Conservation (phyloP, 2,797 vertebrate species). For the Pantherophis alleghaniensis region DNA sequence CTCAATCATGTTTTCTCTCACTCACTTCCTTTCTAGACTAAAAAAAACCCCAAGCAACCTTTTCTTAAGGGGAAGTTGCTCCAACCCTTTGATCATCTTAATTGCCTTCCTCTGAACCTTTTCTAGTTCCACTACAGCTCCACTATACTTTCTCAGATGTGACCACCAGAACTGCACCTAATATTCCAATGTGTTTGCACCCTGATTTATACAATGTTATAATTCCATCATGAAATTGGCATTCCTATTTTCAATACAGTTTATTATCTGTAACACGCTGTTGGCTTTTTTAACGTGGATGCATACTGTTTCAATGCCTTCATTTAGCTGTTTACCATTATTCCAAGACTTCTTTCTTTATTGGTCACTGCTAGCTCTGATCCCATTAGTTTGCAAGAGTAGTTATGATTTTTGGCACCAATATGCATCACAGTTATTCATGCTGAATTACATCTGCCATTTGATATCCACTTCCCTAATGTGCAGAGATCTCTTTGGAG, state of each 20-base stretch:
- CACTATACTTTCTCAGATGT: not conserved
- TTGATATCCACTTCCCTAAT: not conserved
- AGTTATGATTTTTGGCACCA: not conserved
- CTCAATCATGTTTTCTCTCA: not conserved
- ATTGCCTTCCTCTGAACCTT: not conserved
- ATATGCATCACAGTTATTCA: not conserved
- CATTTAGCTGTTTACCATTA: not conserved
- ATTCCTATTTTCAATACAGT: not conserved
- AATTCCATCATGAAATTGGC: not conserved
- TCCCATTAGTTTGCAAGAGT: not conserved
- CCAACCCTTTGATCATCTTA: not conserved
- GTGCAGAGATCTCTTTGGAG: not conserved
- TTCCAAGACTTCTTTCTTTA: not conserved
- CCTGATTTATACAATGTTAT: not conserved
- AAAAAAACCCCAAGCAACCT: not conserved
- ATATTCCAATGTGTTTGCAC: not conserved
- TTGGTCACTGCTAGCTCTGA: not conserved
- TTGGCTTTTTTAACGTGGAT: not conserved
- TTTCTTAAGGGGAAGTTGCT: not conserved
- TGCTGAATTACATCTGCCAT: not conserved
- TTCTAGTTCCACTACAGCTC: not conserved
- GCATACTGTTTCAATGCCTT: not conserved
- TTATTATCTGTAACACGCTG: not conserved
- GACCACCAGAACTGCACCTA: not conserved
- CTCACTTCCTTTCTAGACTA: not conserved